Evolutionary conservation across 2,113 vertebrate genomes (phyloP).

Genomic region (Caloenas nicobarica): DNA sequence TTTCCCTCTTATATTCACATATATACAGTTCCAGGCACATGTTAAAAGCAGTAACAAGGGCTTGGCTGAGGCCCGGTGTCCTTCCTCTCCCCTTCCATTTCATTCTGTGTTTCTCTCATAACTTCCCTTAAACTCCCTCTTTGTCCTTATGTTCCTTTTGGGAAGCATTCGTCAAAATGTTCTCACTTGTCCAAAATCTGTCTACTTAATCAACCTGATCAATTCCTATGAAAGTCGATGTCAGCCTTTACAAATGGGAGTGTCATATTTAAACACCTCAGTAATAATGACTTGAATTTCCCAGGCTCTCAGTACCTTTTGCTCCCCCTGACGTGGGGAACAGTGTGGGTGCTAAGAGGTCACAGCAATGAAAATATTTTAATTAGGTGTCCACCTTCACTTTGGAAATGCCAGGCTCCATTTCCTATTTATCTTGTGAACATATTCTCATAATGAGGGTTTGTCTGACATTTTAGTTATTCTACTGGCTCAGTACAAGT

Average conservation of each 20-base stretch:
- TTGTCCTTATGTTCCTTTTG: not conserved
- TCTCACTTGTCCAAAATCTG: not conserved
- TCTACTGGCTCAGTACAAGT: not conserved
- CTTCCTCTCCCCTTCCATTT: constrained; percentile 60
- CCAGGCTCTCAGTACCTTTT: not conserved
- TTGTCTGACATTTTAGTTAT: not conserved
- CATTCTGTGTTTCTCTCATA: not conserved
- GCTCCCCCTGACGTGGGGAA: not conserved
- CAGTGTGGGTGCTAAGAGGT: not conserved
- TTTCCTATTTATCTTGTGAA: not conserved
- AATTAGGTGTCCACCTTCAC: not conserved
- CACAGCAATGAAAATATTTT: not conserved
- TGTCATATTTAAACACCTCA: not conserved
- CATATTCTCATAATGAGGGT: not conserved
- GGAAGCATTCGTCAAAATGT: constrained; percentile 46
- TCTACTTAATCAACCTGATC: not conserved
- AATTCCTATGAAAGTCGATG: not conserved
- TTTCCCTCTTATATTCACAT: constrained; percentile 58
- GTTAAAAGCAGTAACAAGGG: constrained; percentile 58
- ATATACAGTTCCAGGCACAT: constrained; percentile 67
- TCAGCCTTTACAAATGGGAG: not conserved
- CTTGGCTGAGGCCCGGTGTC: constrained; percentile 45
- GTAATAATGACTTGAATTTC: not conserved
- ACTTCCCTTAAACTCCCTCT: constrained; percentile 30
- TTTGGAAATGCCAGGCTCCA: not conserved